phyloP scores from a whole-genome alignment of 2,113 vertebrate species.

The Raja brachyura region DNA sequence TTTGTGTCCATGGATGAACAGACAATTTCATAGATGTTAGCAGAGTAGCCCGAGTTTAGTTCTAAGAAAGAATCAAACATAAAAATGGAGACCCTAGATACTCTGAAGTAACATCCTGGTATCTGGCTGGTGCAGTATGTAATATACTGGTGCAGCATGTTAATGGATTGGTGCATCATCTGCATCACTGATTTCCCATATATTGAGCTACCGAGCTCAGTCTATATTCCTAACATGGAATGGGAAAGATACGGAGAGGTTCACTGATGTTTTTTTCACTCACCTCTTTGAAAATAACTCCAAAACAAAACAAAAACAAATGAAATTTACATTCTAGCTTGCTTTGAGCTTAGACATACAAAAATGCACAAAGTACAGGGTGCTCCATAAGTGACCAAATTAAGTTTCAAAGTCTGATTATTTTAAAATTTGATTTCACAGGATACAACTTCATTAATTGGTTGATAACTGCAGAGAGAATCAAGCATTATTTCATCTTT shows the following conservation, averaged over 20 bases:
- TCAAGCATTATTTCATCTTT: neutral
- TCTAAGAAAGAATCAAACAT: neutral
- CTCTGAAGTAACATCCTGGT: neutral
- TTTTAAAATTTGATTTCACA: neutral
- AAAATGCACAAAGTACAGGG: neutral
- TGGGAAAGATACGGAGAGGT: neutral
- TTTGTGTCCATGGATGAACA: neutral
- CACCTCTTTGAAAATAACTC: neutral
- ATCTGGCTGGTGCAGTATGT: neutral
- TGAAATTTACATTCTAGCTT: neutral
- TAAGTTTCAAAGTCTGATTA: neutral
- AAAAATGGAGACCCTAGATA: neutral
- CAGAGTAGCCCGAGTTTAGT: too few species aligned
- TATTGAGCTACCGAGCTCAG: neutral
- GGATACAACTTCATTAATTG: neutral
- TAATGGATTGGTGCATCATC: neutral
- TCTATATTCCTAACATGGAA: neutral
- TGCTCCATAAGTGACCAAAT: neutral
- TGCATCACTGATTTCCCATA: conserved; percentile 1
- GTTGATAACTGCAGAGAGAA: neutral
- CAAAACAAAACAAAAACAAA: neutral
- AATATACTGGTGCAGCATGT: neutral
- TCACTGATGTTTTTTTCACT: neutral
- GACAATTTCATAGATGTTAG: neutral
- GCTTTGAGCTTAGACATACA: neutral